A percentile compares a stretch with the other conserved stretches of the same genome.
Conservation (phyloP, 2,113 vertebrate species). For the Hystrix cristata region DNA sequence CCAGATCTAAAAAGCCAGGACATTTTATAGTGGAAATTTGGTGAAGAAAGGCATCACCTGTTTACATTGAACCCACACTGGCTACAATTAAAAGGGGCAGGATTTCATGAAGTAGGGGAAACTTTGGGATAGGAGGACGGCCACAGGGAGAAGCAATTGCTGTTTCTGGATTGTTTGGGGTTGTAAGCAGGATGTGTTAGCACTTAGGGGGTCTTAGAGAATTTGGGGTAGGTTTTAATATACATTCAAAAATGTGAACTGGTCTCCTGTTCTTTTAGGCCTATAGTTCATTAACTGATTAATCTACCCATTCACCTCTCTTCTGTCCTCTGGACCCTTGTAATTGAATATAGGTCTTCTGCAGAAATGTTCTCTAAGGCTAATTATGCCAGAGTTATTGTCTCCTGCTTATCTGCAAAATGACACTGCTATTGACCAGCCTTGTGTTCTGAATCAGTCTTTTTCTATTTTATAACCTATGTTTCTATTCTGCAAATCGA, state of each 20-base stretch:
- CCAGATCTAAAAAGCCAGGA: background rate
- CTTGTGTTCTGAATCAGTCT: background rate
- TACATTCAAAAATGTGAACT: background rate
- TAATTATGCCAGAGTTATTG: conserved; percentile 1
- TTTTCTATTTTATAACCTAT: background rate
- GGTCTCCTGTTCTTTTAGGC: background rate
- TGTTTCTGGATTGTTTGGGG: background rate
- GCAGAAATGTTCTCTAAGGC: background rate
- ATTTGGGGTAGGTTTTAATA: background rate
- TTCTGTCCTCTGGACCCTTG: background rate
- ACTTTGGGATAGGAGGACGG: background rate
- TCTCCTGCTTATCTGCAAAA: background rate
- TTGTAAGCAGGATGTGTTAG: background rate
- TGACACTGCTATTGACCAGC: background rate
- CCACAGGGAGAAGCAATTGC: background rate
- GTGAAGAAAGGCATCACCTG: background rate
- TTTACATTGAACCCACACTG: background rate
- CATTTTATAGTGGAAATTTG: background rate
- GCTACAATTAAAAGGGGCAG: background rate
- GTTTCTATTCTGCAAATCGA: background rate
- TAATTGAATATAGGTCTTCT: background rate
- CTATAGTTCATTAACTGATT: background rate
- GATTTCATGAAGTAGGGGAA: background rate
- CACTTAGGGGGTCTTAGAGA: background rate
- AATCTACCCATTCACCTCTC: background rate